Evolutionary conservation across 2,797 vertebrate genomes (phyloP), one percentile per base, ranked within the genome.

Genomic region (Gorsachius magnificus): DNA sequence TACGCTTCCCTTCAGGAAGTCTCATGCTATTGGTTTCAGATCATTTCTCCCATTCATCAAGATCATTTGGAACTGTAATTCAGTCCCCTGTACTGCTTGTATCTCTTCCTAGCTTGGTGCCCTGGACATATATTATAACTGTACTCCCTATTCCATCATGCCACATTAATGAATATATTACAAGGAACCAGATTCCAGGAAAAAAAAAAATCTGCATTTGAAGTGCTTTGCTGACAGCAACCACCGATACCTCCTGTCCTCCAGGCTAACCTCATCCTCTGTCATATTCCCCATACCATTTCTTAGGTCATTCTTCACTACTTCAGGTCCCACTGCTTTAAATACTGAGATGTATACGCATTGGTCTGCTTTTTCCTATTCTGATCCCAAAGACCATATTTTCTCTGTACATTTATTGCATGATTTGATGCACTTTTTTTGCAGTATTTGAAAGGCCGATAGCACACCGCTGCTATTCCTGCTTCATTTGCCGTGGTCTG

Each of bases 81-180:
- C 87, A 85, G 36, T n/a, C n/a, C 79, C 74, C 87, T 35, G 79
- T 21, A 70, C 84, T 19, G n/a, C n/a, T 71, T 81, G 79, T 65
- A 53, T 48, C 85, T 51, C 48, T 88, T 81, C 83, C 68, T 85
- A 91, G 85, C 76, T 68, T 91, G 85, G 61, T 81, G 90, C 83
- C 77, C 88, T 28, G 53, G 72, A 83, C 45, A 50, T 35, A 11
- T 0, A 48, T 16, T 64, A 60, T 20, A 48, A 56, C 26, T 16
- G 26, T 22, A 46, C 57, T 81, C 48, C 61, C 50, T 61, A 75
- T 75, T 86, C 76, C 76, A 93, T 41, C 29, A 8, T 24, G 33
- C 79, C 88, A 90, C 93, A 86, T 78, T 87, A 75, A 88, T 90
- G 76, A 94, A 93, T 95, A 56, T 48, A 86, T 95, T 94, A 71